These are phyloP conservation scores for Drosophila rubida DNA, from an alignment of 2,888 invertebrate species.

Conservation along the genomic window DNA sequence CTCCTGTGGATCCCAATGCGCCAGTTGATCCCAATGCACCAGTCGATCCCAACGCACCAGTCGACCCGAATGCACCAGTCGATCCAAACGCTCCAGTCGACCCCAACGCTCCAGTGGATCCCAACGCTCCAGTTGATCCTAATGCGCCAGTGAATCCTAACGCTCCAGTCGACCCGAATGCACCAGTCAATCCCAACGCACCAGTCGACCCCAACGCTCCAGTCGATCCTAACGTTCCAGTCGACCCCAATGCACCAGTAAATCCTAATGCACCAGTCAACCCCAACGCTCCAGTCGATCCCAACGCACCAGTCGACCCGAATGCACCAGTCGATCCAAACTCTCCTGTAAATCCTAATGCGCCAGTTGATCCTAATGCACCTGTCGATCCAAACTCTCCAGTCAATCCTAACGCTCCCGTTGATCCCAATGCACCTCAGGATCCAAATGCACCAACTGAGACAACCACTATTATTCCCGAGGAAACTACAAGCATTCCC, in stretches of 20 bases:
- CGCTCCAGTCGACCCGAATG: background rate
- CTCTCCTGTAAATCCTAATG: slow-evolving; percentile 4
- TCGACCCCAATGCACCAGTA: background rate
- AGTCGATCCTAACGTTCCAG: slow-evolving; percentile 22
- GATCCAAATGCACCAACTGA: slow-evolving; percentile 24
- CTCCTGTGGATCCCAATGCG: slow-evolving; percentile 22
- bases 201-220: slow-evolving; percentile 35
- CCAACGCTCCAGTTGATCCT: slow-evolving; percentile 28
- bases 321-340: slow-evolving; percentile 23
- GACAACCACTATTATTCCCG: slow-evolving; percentile 16
- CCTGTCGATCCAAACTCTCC: slow-evolving; percentile 34
- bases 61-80: slow-evolving; percentile 23
- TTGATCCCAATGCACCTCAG: slow-evolving; percentile 15
- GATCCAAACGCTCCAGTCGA: slow-evolving; percentile 39
- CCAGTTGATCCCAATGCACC: slow-evolving; percentile 30
- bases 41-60: slow-evolving; percentile 14
- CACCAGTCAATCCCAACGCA: background rate
- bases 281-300: slow-evolving; percentile 12
- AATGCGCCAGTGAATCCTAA: background rate
- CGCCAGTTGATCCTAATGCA: slow-evolving; percentile 12
- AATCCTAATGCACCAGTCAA: slow-evolving; percentile 18
- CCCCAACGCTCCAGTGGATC: slow-evolving; percentile 42
- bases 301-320: slow-evolving; percentile 19
- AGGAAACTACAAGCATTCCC: slow-evolving; percentile 9
- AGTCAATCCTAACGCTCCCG: slow-evolving; percentile 17